Base-by-base conservation (phyloP, 2,888 invertebrate genomes). In the Pristionchus mayeri region DNA sequence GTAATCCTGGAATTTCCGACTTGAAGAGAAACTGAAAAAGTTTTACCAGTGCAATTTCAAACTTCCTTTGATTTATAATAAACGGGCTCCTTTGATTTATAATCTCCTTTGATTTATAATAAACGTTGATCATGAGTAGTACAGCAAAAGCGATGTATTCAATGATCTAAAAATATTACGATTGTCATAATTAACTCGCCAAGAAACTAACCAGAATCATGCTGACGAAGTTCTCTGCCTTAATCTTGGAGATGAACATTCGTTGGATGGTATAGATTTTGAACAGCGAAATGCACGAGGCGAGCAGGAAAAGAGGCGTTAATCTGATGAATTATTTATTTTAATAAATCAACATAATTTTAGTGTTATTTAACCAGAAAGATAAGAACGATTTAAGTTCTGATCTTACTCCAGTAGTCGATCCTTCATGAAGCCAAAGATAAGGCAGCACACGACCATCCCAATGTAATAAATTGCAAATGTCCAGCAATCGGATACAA, bases 231-330 rank as follows among this genome's bases (percentile, higher is more conserved):
- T 54, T 52, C 16, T 79, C 79, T 21, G 79, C 79, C 24, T 54
- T 52, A 11, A 44, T 34, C 34, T 79, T 79, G 0, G 54, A 52
- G 21, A 37, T 54, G 79, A 79, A 79, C 2, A 54, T 79, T 24
- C 79, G 27, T 18, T 79, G 79, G 37, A 79, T 79, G 30, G 54
- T 79, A 21, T 54, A 79, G 52, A 79, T 34, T 54, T 79, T 79
- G 4, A 79, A 16, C 2, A 79, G 34, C 2, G 79, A 79, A 11
- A 79, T 48, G 21, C n/a, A 24, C 6, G 44, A 30, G 7, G 16
- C n/a, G 13, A 79, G 52, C 0, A 79, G 30, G 37, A 79, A 44
- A 2, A 79, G 52, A 0, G 79, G 79, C 3, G 40, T 54, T 13
- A 79, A 34, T 52, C 79, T 79, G 44, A 54, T 34, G 0, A 9